Evolutionary conservation across 2,888 invertebrate species (phyloP), one percentile per base, ranked within the genome.

Genomic region (Tetropium fuscum): DNA sequence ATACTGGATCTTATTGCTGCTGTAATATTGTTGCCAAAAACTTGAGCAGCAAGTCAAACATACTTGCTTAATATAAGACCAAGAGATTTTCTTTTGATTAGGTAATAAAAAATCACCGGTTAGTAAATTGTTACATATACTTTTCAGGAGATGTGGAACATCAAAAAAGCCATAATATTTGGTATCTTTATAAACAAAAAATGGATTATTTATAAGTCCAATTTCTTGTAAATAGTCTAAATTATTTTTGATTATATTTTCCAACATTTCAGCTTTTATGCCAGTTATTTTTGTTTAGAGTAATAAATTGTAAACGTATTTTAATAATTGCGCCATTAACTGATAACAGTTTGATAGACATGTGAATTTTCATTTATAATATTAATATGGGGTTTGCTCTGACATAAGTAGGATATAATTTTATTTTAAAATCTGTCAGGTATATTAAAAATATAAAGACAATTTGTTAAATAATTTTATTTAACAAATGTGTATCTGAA

Each of bases 141-240:
- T 43, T 57, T 68, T 69, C 5, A 70, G 4, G 36, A 70, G 40
- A 53, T 69, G 64, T 1, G 65, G 67, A 7, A 49, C 45, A 47
- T 69, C 67, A 43, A 60, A 66, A 11, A 60, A 27, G 4, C 61
- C 63, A 55, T 56, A 61, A 8, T 43, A 43, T 15, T 27, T n/a
- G n/a, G n/a, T n/a, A n/a, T 43, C 57, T 44, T 45, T 30, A 60
- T 44, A 15, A 36, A 30, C 19, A 44, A 63, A 60, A 53, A 30
- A 56, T 30, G 53, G 53, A 0, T 44, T 15, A 11, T 58, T 25
- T 7, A n/a, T 3, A 5, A 71, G 44, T n/a, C 49, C 45, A 8
- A 55, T 53, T 38, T 56, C 40, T 8, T 20, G 20, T 44, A 63
- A 45, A 27, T n/a, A 15, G 5, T 16, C 49, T 11, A 67, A 25